Evolutionary conservation across 2,888 invertebrate species (phyloP), one percentile per base, ranked within the genome.

Genomic region (Rhamnusium bicolor): DNA sequence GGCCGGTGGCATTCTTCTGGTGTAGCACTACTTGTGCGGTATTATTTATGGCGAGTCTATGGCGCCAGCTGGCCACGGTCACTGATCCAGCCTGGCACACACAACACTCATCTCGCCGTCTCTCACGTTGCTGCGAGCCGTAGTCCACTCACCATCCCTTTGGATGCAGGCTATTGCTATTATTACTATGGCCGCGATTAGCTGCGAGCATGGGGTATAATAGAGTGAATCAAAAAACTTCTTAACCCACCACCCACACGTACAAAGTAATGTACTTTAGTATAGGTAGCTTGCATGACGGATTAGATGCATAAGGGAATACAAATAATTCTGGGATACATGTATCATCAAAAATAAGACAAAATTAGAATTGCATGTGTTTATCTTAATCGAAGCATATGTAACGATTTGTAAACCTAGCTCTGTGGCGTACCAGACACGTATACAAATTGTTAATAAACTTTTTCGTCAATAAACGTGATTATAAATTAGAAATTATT

Each of bases 51-150:
- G 86, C 87, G 84, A 81, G 85, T 83, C 85, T 84, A 81, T 88
- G 88, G 88, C 88, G 88, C 88, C 88, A 87, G 87, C 87, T 87
- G 87, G 88, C 86, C 88, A 88, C 88, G 88, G 87, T 88, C 88
- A 88, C 87, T 88, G 88, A 87, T 88, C 87, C 86, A 86, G 74
- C 74, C 74, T 73, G 73, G 77, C 79, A 61, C 61, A 72, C 66
- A 74, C 51, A 74, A 56, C 54, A 49, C 40, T 62, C 29, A 61
- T 60, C 32, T 74, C 75, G 76, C 72, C 73, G 72, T 73, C 76
- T 73, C 70, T 71, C 71, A 72, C 71, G 58, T 69, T 70, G 63
- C 56, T 68, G 68, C 76, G 61, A 74, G 24, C 71, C 74, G 77
- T 51, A 58, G 27, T 56, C 73, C 73, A 71, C 73, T 69, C 73